Percentiles rank a stretch among this genome's conserved stretches.
phyloP scores from a whole-genome alignment of 2,888 invertebrate genomes.

The Callyntrura sp. region DNA sequence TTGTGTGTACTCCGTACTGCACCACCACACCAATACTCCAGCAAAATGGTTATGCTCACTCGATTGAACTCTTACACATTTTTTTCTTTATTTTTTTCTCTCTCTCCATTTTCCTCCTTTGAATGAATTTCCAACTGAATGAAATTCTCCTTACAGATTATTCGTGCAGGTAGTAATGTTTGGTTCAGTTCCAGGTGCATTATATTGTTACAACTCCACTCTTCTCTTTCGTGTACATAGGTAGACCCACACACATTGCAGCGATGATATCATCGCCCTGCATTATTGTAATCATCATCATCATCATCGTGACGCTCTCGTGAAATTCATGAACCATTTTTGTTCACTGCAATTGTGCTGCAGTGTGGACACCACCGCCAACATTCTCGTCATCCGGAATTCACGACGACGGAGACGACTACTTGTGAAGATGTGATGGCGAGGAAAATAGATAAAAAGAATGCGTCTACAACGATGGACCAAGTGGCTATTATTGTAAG shows the following conservation, averaged over 20 bases:
- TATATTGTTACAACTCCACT: too few species aligned
- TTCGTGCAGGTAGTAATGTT: too few species aligned
- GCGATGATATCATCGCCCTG: too few species aligned
- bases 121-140: slow-evolving; percentile 25
- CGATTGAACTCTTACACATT: slow-evolving; percentile 17
- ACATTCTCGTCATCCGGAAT: not conserved
- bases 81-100: too few species aligned
- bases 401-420: not conserved
- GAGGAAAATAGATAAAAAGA: slow-evolving; percentile 1
- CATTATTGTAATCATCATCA: not conserved
- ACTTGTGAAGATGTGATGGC: too few species aligned
- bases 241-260: too few species aligned
- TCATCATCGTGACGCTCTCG: too few species aligned
- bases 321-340: slow-evolving; percentile 39
- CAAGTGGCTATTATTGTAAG: not conserved
- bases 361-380: not conserved
- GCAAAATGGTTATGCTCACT: slow-evolving; percentile 1
- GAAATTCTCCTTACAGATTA: slow-evolving; percentile 31
- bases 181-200: too few species aligned
- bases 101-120: not conserved
- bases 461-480: not conserved
- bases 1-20: not conserved
- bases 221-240: too few species aligned
- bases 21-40: not conserved
- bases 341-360: slow-evolving; percentile 18